Percentiles rank a stretch among this genome's conserved stretches.
These are phyloP conservation scores for Drosophila anomalata DNA, from an alignment of 2,888 invertebrate species.

Conservation along the genomic window DNA sequence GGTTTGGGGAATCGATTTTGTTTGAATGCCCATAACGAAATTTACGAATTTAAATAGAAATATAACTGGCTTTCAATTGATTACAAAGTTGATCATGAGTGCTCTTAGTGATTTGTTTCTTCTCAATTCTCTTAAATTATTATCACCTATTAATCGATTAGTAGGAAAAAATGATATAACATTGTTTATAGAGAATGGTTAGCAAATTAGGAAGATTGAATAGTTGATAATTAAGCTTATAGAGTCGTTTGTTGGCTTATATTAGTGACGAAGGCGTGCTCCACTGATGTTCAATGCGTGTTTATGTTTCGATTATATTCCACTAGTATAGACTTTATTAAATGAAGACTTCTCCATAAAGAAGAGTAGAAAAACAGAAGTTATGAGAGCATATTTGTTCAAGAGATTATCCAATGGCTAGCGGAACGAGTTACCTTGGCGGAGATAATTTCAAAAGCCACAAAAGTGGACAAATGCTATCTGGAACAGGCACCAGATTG, in stretches of 20 bases:
- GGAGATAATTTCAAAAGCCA: constrained; percentile 10
- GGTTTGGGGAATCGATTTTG: constrained; percentile 1
- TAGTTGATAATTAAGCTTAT: background rate
- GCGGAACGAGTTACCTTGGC: background rate
- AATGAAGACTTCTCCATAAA: no score
- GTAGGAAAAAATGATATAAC: background rate
- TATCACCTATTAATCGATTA: background rate
- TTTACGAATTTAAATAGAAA: background rate
- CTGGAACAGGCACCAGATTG: constrained; percentile 3
- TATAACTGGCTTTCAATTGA: background rate
- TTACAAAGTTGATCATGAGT: constrained; percentile 1
- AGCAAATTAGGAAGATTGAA: background rate
- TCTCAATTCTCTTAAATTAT: background rate
- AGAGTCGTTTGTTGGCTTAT: background rate
- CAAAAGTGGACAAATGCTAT: constrained; percentile 4
- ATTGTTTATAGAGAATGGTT: background rate
- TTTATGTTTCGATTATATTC: constrained; percentile 5
- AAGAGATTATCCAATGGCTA: constrained; percentile 4
- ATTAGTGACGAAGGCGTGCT: constrained; percentile 5
- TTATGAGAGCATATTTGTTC: constrained; percentile 1
- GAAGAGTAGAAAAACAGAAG: constrained; percentile 25
- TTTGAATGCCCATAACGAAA: background rate
- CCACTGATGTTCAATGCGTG: constrained; percentile 15
- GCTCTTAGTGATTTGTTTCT: background rate
- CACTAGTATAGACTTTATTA: background rate